A percentile compares a stretch with the other conserved stretches of the same genome.
Conservation (phyloP, 2,888 invertebrate species). For the Acanthosepion pharaonis region DNA sequence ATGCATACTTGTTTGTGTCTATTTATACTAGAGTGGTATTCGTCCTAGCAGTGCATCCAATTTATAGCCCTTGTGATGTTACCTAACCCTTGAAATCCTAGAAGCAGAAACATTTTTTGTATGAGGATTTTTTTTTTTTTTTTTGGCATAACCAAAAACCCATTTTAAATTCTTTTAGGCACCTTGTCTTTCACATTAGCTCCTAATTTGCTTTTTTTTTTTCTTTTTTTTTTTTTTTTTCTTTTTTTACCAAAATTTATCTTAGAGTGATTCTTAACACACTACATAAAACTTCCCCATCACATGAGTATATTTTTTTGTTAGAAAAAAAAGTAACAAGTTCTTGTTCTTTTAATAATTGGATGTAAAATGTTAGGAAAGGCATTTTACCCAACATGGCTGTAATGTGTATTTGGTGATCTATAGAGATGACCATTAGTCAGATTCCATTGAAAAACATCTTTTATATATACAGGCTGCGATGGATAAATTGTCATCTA, state of each 20-base stretch:
- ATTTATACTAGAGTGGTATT: neutral
- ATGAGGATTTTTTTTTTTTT: neutral
- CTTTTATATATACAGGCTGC: no score
- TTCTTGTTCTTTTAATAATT: no score
- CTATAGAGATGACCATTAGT: no score
- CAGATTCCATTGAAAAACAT: no score
- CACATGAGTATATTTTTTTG: no score
- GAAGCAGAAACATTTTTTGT: neutral
- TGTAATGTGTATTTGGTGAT: no score
- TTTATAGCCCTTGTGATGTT: neutral
- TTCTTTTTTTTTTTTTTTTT: no score
- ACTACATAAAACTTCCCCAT: neutral
- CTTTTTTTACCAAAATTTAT: neutral
- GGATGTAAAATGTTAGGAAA: no score
- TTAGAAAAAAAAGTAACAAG: no score
- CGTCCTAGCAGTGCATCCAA: neutral
- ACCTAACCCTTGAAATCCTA: neutral
- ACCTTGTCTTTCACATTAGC: neutral
- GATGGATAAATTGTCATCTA: no score
- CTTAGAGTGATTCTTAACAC: neutral
- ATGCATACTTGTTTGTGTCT: no score
- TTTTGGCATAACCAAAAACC: neutral
- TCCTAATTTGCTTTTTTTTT: neutral
- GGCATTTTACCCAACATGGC: no score
- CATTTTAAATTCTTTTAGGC: neutral